Evolutionary conservation across 1,140 invertebrate genomes (phyloP).

Genomic region (Pentalonia nigronervosa): DNA sequence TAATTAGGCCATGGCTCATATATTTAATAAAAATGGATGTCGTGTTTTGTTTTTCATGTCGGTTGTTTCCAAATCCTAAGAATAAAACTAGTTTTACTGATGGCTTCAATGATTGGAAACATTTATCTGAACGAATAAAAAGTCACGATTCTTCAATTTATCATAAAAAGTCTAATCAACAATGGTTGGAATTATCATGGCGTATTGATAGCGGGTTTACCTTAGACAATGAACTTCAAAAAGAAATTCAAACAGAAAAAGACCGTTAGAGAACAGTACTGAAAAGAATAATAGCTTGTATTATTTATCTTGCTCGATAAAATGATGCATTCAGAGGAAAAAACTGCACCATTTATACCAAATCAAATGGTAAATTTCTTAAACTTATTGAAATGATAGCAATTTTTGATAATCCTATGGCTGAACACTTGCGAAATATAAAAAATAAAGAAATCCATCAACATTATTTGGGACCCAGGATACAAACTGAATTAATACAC

Average conservation of each 20-base stretch:
- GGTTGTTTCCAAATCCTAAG: background rate
- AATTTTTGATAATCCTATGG: constrained; percentile 10
- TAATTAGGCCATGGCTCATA: no score
- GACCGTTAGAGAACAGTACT: constrained; percentile 49
- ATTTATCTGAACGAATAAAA: constrained; percentile 26
- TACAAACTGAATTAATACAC: constrained; percentile 11
- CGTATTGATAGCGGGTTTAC: background rate
- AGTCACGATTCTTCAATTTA: background rate
- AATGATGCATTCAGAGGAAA: constrained; percentile 20
- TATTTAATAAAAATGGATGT: no score
- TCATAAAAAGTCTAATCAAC: background rate
- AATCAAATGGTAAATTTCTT: constrained; percentile 29
- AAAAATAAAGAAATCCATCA: constrained; percentile 20
- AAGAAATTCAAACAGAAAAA: constrained; percentile 2
- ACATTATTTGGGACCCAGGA: constrained; percentile 34
- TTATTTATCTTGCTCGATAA: no score
- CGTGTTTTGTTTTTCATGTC: constrained; percentile 18
- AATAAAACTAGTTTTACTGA: background rate
- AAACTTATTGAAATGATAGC: constrained; percentile 29
- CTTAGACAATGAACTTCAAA: background rate
- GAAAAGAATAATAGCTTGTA: constrained; percentile 56
- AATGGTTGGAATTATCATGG: background rate
- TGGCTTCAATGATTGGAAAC: constrained; percentile 17
- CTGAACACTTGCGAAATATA: background rate
- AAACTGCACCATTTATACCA: constrained; percentile 57